A percentile compares a stretch with the other conserved stretches of the same genome.
Conservation (phyloP, 1,140 invertebrate genomes). For the Diorhabda carinulata region DNA sequence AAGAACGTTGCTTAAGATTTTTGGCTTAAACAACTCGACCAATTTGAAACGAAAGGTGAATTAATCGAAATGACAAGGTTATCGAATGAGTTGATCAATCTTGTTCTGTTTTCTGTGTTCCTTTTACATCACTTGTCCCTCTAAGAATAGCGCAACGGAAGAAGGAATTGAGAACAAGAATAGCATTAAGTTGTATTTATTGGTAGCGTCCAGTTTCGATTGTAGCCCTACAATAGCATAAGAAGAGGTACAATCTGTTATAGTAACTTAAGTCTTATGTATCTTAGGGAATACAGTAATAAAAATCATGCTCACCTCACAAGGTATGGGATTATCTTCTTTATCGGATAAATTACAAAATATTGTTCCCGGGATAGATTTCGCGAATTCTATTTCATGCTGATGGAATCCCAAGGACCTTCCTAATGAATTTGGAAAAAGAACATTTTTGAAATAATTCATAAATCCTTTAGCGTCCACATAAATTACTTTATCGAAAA, state of each 20-base stretch:
- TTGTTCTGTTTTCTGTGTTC: too few relatives aligned
- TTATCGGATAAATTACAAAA: conserved; percentile 37
- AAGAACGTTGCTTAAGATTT: background rate
- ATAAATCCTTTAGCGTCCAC: conserved; percentile 37
- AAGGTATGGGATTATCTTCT: conserved; percentile 23
- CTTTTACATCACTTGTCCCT: too few relatives aligned
- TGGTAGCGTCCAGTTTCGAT: too few relatives aligned
- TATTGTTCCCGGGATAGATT: conserved; percentile 34
- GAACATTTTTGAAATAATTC: conserved; percentile 34
- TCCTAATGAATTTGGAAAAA: conserved; percentile 36
- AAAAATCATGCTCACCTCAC: conserved; percentile 20
- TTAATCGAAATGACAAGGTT: too few relatives aligned
- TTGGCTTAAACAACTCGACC: background rate
- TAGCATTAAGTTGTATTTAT: too few relatives aligned
- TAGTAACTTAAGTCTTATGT: background rate
- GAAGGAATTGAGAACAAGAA: too few relatives aligned
- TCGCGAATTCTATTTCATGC: conserved; percentile 24
- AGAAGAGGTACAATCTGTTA: too few relatives aligned
- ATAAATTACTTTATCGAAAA: conserved; percentile 31
- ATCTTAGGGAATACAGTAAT: background rate
- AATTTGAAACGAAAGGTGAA: background rate
- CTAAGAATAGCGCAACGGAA: too few relatives aligned
- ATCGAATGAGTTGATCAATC: too few relatives aligned
- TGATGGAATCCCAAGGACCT: conserved; percentile 32
- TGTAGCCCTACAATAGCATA: too few relatives aligned